phyloP scores from a whole-genome alignment of 2,113 vertebrate genomes.

The Litocranius walleri region DNA sequence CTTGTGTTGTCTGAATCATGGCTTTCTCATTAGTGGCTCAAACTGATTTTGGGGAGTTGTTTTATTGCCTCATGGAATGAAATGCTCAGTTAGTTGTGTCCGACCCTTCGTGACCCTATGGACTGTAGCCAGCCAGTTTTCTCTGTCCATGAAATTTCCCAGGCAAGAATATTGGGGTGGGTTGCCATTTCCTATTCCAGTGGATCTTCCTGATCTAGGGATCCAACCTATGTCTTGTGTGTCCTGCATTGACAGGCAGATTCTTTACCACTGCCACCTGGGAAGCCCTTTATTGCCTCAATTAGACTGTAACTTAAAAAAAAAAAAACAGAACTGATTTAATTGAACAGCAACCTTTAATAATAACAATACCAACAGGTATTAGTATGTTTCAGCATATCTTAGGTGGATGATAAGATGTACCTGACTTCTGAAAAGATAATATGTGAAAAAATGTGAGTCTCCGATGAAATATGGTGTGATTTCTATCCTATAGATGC shows the following conservation, averaged over 20 bases:
- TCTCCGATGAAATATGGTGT: background rate
- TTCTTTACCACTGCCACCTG: background rate
- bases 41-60: background rate
- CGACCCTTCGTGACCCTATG: background rate
- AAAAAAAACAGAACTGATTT: background rate
- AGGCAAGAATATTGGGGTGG: background rate
- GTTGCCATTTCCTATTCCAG: background rate
- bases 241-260: background rate
- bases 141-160: background rate
- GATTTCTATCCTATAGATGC: background rate
- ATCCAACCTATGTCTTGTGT: background rate
- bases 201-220: background rate
- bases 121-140: background rate
- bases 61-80: background rate
- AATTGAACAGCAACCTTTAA: background rate
- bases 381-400: background rate
- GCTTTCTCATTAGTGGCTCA: background rate
- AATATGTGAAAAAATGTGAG: background rate
- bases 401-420: background rate
- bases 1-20: background rate
- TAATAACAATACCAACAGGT: background rate
- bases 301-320: background rate
- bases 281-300: background rate
- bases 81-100: background rate
- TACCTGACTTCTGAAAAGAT: background rate